phyloP scores from a whole-genome alignment of 2,888 invertebrate genomes.

The Schrankia costaestrigalis region DNA sequence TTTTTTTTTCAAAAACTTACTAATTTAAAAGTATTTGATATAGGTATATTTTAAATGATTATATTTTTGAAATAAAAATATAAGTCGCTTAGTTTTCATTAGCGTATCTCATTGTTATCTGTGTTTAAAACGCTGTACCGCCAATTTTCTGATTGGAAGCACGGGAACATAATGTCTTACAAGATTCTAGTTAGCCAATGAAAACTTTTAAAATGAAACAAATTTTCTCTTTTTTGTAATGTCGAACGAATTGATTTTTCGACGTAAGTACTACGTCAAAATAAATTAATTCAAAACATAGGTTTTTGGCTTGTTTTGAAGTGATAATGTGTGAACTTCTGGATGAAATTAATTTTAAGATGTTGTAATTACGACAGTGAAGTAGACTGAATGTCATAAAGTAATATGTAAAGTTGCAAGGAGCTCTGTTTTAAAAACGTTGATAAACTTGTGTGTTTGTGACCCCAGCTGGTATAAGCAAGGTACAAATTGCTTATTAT shows the following conservation, averaged over 20 bases:
- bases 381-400: no score
- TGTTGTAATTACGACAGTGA: slow-evolving; percentile 21
- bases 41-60: no score
- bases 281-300: slow-evolving; percentile 66
- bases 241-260: slow-evolving; percentile 34
- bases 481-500: slow-evolving; percentile 31
- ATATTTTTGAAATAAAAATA: no score
- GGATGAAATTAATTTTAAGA: slow-evolving; percentile 22
- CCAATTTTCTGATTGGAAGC: slow-evolving; percentile 16
- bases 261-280: slow-evolving; percentile 40
- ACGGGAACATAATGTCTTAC: neutral
- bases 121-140: neutral
- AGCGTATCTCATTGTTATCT: neutral
- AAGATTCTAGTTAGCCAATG: slow-evolving; percentile 22
- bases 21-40: neutral
- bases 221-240: slow-evolving; percentile 10
- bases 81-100: no score
- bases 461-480: slow-evolving; percentile 57
- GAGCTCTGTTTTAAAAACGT: no score
- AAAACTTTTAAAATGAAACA: slow-evolving; percentile 3
- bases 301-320: slow-evolving; percentile 54
- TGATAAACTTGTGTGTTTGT: slow-evolving; percentile 40
- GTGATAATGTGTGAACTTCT: slow-evolving; percentile 20
- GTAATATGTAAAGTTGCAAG: no score
- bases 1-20: neutral